Base-by-base conservation (phyloP, 2,888 invertebrate genomes). In the Flexamia atlantica region DNA sequence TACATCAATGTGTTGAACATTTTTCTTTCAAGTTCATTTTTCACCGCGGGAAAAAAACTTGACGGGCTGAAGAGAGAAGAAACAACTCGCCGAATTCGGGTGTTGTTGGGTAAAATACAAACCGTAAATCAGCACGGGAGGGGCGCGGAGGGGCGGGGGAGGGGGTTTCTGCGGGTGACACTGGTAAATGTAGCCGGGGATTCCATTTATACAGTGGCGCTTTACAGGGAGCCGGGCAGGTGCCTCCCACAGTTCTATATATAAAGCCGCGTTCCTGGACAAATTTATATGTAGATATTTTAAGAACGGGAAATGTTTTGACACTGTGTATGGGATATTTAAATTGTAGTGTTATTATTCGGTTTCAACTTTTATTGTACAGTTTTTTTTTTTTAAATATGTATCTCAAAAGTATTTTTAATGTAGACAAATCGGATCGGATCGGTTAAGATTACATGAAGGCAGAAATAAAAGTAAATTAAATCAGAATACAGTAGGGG, bases 161-260 rank as follows among this genome's bases (percentile, higher is more conserved):
- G 79, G 12, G 50, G 76, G n/a, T 25, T 36, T 57, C 79, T 79
- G 79, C 28, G 20, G 79, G 57, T 79, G 79, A 79, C 79, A 79
- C 50, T 53, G 50, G 79, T 79, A 79, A 79, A 79, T 79, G 79
- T 79, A 79, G 79, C 79, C 79, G 57, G 57, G 79, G 79, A 57
- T 53, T 79, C 79, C 79, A 79, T 79, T 79, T 79, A 79, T 57
- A 79, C 79, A 79, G 79, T 57, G 17, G 57, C 79, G 57, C 79
- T 79, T 79, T 79, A 79, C 46, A 79, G 23, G 20, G 36, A 23
- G 76, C 50, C 64, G 1, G 12, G 28, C 72, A 72, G 72, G 72
- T 72, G 20, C 36, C 64, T 64, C 64, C 64, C 64, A 57, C 57
- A 2, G 14, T 46, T 7, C 46, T 3, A 46, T 64, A 64, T 30